Conservation (phyloP, 1,140 invertebrate species). For the Solen grandis region DNA sequence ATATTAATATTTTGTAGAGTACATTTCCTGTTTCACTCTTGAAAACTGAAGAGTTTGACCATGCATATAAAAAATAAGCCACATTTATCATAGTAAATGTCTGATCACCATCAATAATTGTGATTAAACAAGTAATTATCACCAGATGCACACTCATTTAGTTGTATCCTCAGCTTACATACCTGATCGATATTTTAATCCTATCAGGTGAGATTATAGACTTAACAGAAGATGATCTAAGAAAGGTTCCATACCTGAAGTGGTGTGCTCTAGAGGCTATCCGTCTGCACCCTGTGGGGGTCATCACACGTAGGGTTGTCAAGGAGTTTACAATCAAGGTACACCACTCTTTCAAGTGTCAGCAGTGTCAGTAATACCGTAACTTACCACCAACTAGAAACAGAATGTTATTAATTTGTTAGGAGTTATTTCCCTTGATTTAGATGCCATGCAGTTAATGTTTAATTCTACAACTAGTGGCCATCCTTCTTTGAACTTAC, state of each 20-base stretch:
- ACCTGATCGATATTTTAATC: too few species aligned
- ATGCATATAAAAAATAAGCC: too few species aligned
- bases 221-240: slow-evolving; percentile 55
- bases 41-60: too few species aligned
- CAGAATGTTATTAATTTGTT: background rate
- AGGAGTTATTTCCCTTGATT: background rate
- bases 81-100: too few species aligned
- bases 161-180: too few species aligned
- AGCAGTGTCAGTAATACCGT: too few species aligned
- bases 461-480: background rate
- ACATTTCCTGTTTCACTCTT: too few species aligned
- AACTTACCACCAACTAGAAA: background rate
- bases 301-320: slow-evolving; percentile 65
- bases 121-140: too few species aligned
- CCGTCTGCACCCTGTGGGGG: slow-evolving; percentile 62
- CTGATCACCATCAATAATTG: too few species aligned
- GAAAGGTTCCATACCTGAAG: slow-evolving; percentile 59
- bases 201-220: background rate
- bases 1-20: too few species aligned
- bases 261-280: slow-evolving; percentile 67
- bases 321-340: slow-evolving; percentile 64
- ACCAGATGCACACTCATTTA: too few species aligned
- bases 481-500: background rate
- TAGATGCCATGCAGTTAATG: background rate
- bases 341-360: too few species aligned